phyloP scores from a whole-genome alignment of 2,113 vertebrate species.

The Hipposideros armiger region DNA sequence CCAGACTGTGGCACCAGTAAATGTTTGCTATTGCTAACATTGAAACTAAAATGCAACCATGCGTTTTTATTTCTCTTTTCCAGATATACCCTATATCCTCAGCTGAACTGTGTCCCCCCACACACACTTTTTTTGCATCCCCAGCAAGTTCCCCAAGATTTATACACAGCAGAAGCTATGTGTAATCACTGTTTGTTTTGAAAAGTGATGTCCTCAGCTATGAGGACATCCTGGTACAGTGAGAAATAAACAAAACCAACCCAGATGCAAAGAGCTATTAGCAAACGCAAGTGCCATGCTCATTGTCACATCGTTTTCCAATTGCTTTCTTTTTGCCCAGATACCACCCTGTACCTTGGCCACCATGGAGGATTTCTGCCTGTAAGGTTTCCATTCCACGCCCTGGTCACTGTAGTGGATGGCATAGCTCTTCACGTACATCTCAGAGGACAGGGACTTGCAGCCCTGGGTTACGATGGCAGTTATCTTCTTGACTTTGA shows the following conservation, averaged over 20 bases:
- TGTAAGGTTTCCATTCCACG: constrained; percentile 91
- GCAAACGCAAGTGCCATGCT: neutral
- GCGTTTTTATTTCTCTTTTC: neutral
- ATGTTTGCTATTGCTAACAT: neutral
- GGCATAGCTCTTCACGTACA: constrained; percentile 91
- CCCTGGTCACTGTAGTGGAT: constrained; percentile 92
- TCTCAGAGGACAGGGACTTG: constrained; percentile 88
- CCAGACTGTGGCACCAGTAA: neutral
- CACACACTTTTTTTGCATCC: neutral
- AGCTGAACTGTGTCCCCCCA: neutral
- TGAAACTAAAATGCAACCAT: neutral
- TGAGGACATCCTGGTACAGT: neutral
- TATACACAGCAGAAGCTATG: neutral
- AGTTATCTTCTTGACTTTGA: constrained; percentile 93
- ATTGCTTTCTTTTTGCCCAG: neutral
- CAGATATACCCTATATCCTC: neutral
- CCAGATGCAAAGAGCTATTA: neutral
- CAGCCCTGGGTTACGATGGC: constrained; percentile 95
- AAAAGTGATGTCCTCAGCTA: neutral
- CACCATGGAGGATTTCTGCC: constrained; percentile 84
- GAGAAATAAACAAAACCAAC: neutral
- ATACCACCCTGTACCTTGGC: constrained; percentile 88
- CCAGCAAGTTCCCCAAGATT: neutral
- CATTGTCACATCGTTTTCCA: neutral
- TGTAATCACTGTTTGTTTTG: neutral